phyloP scores from a whole-genome alignment of 2,888 invertebrate species.

The Lycocerus yunnanus region DNA sequence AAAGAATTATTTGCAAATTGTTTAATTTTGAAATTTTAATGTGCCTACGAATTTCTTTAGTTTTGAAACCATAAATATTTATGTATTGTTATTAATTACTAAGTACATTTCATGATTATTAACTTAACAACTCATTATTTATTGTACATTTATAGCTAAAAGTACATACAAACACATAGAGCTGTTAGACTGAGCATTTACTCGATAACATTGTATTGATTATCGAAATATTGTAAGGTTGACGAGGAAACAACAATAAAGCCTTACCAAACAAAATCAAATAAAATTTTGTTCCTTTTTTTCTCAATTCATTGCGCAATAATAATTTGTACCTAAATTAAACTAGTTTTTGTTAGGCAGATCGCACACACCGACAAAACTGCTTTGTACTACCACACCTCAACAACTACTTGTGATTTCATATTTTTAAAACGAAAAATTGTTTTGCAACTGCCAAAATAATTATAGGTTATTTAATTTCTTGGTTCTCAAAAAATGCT shows the following conservation, averaged over 20 bases:
- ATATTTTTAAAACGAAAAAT: not conserved
- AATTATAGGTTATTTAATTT: not conserved
- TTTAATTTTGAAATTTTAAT: constrained; percentile 5
- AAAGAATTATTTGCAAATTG: not conserved
- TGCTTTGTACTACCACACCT: not conserved
- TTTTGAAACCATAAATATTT: constrained; percentile 29
- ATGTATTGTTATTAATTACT: constrained; percentile 28
- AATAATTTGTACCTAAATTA: not conserved
- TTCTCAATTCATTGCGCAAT: not conserved
- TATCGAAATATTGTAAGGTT: not conserved
- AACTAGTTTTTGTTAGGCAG: not conserved
- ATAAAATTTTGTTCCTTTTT: not conserved
- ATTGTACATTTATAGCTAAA: constrained; percentile 31
- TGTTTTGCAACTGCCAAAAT: not conserved
- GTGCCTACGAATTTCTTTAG: constrained; percentile 10
- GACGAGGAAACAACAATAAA: not conserved
- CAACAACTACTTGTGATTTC: not conserved
- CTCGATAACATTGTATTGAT: constrained; percentile 14
- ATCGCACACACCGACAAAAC: not conserved
- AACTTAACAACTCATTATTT: constrained; percentile 34
- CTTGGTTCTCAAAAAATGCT: not conserved
- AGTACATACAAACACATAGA: constrained; percentile 27
- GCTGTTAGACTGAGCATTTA: constrained; percentile 34
- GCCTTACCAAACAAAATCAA: not conserved
- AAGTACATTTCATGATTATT: constrained; percentile 27